Base-by-base conservation (phyloP, 2,888 invertebrate species). In the Synergus itoensis region DNA sequence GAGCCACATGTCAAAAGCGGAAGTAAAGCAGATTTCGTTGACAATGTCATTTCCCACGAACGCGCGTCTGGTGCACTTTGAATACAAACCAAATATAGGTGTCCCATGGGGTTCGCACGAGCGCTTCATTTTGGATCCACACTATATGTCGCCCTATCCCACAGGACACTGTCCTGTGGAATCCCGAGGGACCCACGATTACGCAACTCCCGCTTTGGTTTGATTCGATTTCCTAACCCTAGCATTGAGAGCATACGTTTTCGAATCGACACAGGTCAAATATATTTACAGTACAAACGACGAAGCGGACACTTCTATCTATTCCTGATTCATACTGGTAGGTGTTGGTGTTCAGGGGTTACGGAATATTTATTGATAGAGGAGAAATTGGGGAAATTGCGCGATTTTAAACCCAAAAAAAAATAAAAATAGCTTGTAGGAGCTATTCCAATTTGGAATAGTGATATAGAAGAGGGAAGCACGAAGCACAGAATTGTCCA, bases 151-250 rank as follows among this genome's bases (percentile, higher is more conserved):
- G 28, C 48, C 16, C 36, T 53, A 73, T 53, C 76, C 62, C 45
- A 62, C 11, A 45, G 41, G 76, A 62, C 41, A 63, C 76, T 83
- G 69, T 79, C 80, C 82, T 83, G 81, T 82, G 9, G 75, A 53
- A 60, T 77, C 67, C 79, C 69, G 78, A 78, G 81, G 80, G 81
- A 79, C 57, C 78, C 83, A 80, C 87, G 87, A 89, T 89, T 88
- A 88, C 87, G 85, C 86, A 88, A 90, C 87, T 89, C 87, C 88
- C 88, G 87, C 83, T 86, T 85, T 86, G 89, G 85, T 87, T 89
- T 88, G 84, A 88, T 88, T 88, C 86, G 84, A 87, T 86, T 86
- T 87, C 86, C 86, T 84, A 57, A 57, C 18, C 28, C 21, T 62
- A 28, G 28, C 1, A 21, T 5, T 69, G 41, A 63, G 18, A n/a